Base-by-base conservation (phyloP, 2,113 vertebrate species). In the Xyliphius kryptos region DNA sequence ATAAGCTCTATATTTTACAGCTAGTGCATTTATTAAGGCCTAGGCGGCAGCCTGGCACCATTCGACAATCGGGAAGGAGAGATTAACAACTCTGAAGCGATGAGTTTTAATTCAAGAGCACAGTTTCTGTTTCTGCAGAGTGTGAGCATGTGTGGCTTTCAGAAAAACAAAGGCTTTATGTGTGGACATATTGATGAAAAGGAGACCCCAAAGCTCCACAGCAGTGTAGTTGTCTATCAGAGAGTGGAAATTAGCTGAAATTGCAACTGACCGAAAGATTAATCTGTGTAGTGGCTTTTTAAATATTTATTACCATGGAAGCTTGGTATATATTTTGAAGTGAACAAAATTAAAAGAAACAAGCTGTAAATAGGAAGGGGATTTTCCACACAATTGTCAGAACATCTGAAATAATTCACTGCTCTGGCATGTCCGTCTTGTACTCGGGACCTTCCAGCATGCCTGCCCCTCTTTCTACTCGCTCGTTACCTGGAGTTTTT, bases 401-500 rank as follows among this genome's bases (percentile, higher is more conserved):
- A 66, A 74, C 69, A 32, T n/a, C n/a, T n/a, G n/a, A n/a, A n/a
- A n/a, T n/a, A 71, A 74, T 76, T 76, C 66, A 70, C 17, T 9
- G 63, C 71, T 66, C 64, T 62, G 61, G 56, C 61, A 48, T 71
- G 56, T 67, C 69, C 55, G 63, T 58, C 61, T 57, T 47, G 46
- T 50, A 9, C 61, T 70, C 48, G 13, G 56, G 57, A 40, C 54
- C 54, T 37, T 72, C 67, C 64, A 56, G 48, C 36, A 4, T 63
- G 48, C 69, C 77, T 68, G 51, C 72, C 77, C 63, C 70, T 61
- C 61, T 74, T 75, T 75, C 65, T 67, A 70, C 66, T 69, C 68
- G 60, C 65, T 49, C 37, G 62, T 74, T 74, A 70, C 65, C 69
- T 55, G 51, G 50, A 46, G 51, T 43, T 56, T 41, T 12, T 16